These are phyloP conservation scores for Slavum lentiscoides DNA, from an alignment of 2,888 invertebrate species.

Conservation along the genomic window DNA sequence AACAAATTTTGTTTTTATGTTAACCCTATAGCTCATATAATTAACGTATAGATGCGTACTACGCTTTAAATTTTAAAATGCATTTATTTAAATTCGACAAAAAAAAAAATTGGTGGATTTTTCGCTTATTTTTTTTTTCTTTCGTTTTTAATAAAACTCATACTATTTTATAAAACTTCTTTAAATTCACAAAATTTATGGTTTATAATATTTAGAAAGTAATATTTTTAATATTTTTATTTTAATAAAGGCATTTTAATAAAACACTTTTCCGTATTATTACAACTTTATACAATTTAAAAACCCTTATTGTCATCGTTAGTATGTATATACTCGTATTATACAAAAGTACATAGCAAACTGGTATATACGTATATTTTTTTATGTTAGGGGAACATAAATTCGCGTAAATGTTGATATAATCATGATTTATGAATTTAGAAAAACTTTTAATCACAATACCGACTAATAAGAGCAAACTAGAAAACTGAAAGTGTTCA, in stretches of 20 bases:
- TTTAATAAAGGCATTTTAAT: conserved; percentile 6
- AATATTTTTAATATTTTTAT: background rate
- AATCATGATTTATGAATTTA: conserved; percentile 43
- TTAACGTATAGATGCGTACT: too few species aligned
- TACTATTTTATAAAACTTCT: background rate
- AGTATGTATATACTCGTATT: too few species aligned
- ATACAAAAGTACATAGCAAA: too few species aligned
- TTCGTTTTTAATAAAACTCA: background rate
- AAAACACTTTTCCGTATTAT: conserved; percentile 3
- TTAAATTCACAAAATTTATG: background rate
- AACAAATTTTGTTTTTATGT: too few species aligned
- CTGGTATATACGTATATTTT: conserved; percentile 2
- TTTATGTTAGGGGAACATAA: conserved; percentile 19
- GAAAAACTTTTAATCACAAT: conserved; percentile 32
- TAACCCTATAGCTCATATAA: too few species aligned
- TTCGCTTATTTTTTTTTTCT: background rate
- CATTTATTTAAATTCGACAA: too few species aligned
- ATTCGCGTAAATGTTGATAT: conserved; percentile 22
- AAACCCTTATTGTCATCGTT: background rate
- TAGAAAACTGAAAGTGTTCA: conserved; percentile 5
- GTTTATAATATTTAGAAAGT: background rate
- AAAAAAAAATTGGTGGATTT: too few species aligned
- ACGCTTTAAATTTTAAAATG: too few species aligned
- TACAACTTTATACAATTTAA: conserved; percentile 1
- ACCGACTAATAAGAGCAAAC: conserved; percentile 1